Conservation (phyloP, 53 echinoderm and acorn worm genomes). For the Henricia sp. region DNA sequence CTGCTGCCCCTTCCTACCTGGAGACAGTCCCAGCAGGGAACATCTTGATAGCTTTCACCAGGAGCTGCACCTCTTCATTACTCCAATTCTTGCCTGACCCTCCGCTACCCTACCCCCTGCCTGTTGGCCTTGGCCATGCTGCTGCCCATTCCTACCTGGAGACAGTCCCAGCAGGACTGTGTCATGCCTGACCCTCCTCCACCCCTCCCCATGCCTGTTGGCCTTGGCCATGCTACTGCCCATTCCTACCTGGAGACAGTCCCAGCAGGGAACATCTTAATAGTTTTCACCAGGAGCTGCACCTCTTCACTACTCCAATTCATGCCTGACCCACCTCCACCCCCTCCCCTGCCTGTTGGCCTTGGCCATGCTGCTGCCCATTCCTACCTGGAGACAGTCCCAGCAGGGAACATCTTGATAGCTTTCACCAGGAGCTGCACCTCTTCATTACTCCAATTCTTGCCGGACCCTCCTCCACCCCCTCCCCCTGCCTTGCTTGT, state of each 20-base stretch:
- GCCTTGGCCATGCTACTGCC: too few species aligned
- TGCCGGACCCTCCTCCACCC: conserved; percentile 66
- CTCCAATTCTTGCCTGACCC: conserved; percentile 76
- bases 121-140: too few species aligned
- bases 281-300: conserved; percentile 87
- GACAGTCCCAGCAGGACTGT: too few species aligned
- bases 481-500: conserved; percentile 63
- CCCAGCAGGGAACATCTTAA: conserved; percentile 90
- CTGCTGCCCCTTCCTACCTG: conserved; percentile 78
- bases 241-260: conserved; percentile 81
- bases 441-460: conserved; percentile 82
- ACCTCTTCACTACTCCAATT: conserved; percentile 79
- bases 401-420: conserved; percentile 89
- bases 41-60: conserved; percentile 89
- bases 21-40: conserved; percentile 90
- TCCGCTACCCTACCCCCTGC: conserved; percentile 50
- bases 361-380: too few species aligned
- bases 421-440: conserved; percentile 88
- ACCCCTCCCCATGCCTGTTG: too few species aligned
- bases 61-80: conserved; percentile 76
- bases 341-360: conserved; percentile 51
- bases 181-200: too few species aligned
- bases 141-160: too few species aligned
- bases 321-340: conserved; percentile 63
- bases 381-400: conserved; percentile 81